Evolutionary conservation across 1,140 invertebrate genomes (phyloP), one percentile per base, ranked within the genome.

Genomic region (Aleiodes sp.): DNA sequence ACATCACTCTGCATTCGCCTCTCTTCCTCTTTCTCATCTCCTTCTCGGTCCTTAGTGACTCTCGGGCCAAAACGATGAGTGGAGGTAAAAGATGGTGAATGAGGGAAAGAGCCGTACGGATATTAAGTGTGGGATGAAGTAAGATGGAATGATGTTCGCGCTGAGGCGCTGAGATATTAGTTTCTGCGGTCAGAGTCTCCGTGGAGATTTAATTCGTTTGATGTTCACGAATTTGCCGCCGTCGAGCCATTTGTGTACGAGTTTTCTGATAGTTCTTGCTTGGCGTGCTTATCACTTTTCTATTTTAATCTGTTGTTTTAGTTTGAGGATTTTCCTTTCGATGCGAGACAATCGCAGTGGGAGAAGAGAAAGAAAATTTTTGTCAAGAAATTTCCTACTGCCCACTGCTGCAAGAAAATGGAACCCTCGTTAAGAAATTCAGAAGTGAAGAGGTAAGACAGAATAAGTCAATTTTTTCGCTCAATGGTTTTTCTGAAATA

Each of bases 131-230:
- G 46, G 33, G 46, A 21, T 24, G 21, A 31, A 68, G 21, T 26
- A 59, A 39, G 65, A 70, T 59, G 12, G 60, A 73, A 59, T 62
- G 65, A 75, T 63, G 46, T 39, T 59, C 29, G 35, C 43, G 21
- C 39, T 79, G 76, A 83, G 79, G 76, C 78, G 79, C 80, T 81
- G 84, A 85, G 84, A 86, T 86, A 86, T 85, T 85, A 86, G 84
- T 86, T 86, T 86, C 83, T 86, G 84, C 83, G 84, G 84, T 86
- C 82, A 31, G 82, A 76, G 79, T 84, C 80, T 80, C 81, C 78
- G 80, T 78, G 79, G 83, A 84, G 83, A 85, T 84, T 86, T 86
- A 85, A 86, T 85, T 86, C 85, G 83, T 86, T 86, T 86, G 85
- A 86, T 85, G 85, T 85, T 84, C 82, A 82, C 84, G 78, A 83